These are phyloP conservation scores for Brachyalestes nurse DNA, from an alignment of 2,797 vertebrate genomes.

Conservation along the genomic window DNA sequence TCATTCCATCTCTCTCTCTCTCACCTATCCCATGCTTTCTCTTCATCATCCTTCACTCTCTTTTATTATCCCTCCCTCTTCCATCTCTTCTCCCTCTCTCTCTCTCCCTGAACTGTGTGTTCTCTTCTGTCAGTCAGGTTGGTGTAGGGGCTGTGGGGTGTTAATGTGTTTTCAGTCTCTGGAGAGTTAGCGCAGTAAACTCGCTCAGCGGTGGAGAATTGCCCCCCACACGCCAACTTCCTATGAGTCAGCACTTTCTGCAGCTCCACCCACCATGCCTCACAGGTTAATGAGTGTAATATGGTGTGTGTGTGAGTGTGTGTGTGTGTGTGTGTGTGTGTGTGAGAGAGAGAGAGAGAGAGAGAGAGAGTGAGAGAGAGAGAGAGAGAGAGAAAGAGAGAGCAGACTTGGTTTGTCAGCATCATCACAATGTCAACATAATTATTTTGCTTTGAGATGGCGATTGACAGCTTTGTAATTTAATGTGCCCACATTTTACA, in stretches of 20 bases:
- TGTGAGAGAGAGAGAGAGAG: too few relatives aligned
- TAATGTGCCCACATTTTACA: not conserved
- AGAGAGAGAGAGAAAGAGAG: not conserved
- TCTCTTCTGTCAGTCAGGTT: not conserved
- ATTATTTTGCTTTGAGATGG: not conserved
- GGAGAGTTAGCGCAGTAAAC: conserved; percentile 8
- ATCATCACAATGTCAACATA: not conserved
- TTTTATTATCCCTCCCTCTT: too few relatives aligned
- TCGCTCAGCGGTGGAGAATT: conserved; percentile 20
- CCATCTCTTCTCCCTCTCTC: not conserved
- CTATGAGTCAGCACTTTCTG: conserved; percentile 34
- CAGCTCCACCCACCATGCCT: not conserved
- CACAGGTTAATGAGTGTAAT: conserved; percentile 19
- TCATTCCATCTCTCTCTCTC: too few relatives aligned
- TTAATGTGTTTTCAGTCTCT: not conserved
- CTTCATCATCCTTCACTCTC: not conserved
- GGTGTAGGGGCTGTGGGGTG: not conserved
- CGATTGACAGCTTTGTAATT: not conserved
- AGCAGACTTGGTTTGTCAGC: not conserved
- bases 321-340: not conserved
- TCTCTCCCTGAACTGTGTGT: not conserved
- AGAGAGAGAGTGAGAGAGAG: not conserved
- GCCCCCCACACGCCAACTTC: not conserved
- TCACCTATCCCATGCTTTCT: too few relatives aligned
- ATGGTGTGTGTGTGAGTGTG: conserved; percentile 1